A percentile compares a stretch with the other conserved stretches of the same genome.
These are phyloP conservation scores for Folsomia manolachei DNA, from an alignment of 2,888 invertebrate genomes.

Conservation along the genomic window DNA sequence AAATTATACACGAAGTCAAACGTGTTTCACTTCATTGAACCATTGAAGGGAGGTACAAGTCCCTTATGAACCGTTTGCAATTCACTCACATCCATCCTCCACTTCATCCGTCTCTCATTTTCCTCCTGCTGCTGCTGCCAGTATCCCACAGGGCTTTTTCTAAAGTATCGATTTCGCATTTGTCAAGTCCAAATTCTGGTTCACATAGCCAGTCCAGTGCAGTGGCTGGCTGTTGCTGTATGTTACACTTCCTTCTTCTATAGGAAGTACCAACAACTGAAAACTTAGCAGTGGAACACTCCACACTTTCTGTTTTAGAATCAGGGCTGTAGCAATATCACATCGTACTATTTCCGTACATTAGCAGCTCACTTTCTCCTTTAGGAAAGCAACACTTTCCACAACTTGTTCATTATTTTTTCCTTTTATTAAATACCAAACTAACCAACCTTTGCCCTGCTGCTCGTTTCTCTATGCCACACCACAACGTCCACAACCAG, in stretches of 20 bases:
- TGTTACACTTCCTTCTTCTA: not conserved
- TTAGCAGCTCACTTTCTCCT: not conserved
- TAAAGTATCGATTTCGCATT: constrained; percentile 50
- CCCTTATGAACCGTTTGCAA: constrained; percentile 15
- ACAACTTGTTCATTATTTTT: constrained; percentile 6
- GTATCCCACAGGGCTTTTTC: constrained; percentile 31
- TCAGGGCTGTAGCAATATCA: not conserved
- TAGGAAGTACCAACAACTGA: too few relatives aligned
- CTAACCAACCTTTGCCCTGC: not conserved
- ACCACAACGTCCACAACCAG: not conserved
- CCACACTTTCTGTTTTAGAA: not conserved
- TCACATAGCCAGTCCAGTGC: too few relatives aligned
- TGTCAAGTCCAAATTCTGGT: constrained; percentile 40
- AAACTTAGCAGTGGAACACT: constrained; percentile 17
- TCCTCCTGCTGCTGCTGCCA: too few relatives aligned
- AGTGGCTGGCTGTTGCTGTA: constrained; percentile 3
- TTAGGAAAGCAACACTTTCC: not conserved
- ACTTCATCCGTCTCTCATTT: not conserved
- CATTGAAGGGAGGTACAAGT: constrained; percentile 21
- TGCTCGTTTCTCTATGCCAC: not conserved
- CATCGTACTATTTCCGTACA: not conserved
- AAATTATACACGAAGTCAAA: constrained; percentile 20
- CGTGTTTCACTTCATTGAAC: constrained; percentile 22
- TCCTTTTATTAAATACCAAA: constrained; percentile 6
- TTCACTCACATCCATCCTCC: constrained; percentile 19